A percentile compares a stretch with the other conserved stretches of the same genome.
Conservation (phyloP, 2,797 vertebrate species). For the Chrysocyon brachyurus region DNA sequence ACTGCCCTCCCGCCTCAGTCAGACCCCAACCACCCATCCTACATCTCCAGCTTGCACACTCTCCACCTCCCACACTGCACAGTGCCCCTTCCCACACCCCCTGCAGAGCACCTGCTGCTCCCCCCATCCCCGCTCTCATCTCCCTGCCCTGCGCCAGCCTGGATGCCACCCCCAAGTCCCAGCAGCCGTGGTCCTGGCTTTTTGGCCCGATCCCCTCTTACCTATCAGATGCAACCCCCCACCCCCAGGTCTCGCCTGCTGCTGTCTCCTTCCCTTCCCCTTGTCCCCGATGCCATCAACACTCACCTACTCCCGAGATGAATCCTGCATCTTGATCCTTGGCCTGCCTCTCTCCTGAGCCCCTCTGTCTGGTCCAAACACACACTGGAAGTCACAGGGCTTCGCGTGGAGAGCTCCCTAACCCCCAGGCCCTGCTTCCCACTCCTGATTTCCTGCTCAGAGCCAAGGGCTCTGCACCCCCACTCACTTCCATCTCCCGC, state of each 20-base stretch:
- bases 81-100: rapidly evolving
- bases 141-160: background rate
- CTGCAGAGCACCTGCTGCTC: background rate
- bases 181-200: background rate
- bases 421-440: background rate
- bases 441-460: background rate
- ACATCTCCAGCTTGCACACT: background rate
- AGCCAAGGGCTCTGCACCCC: background rate
- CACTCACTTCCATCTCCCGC: background rate
- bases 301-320: background rate
- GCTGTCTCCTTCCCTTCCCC: no score
- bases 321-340: background rate
- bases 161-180: background rate
- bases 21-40: rapidly evolving
- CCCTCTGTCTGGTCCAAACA: background rate
- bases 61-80: background rate
- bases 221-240: no score
- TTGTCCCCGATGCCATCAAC: background rate
- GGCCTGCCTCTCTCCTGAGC: background rate
- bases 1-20: background rate
- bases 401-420: background rate
- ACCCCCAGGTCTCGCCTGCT: no score
- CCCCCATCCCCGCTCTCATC: background rate
- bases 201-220: background rate
- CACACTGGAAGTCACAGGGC: background rate